Evolutionary conservation across 1,140 invertebrate genomes (phyloP), one percentile per base, ranked within the genome.

Genomic region (Neocloeon triangulifer): DNA sequence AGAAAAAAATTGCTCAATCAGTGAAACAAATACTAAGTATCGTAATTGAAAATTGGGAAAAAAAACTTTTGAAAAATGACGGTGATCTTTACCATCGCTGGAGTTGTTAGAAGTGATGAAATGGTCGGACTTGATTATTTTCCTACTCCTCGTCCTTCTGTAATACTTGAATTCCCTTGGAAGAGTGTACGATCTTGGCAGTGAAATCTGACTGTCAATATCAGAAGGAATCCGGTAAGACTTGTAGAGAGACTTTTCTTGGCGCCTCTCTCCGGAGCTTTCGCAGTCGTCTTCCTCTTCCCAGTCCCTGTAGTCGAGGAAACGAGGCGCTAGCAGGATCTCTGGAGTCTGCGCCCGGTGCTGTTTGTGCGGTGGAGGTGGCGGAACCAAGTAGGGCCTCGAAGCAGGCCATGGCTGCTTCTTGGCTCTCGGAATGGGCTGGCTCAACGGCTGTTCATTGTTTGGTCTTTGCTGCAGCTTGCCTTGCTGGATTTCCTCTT

Each of bases 131-230:
- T 59, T 47, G 2, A 58, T 53, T 20, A 62, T 45, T 45, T 64
- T 66, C 39, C 52, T 51, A 23, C 51, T 48, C 35, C 52, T 58
- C 7, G 55, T 59, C 35, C 69, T 60, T 32, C 73, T 53, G 52
- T 75, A 76, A 52, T 80, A 81, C 41, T 76, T 75, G 49, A 81
- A 82, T 51, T 84, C 75, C 17, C 77, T 64, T 0, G 78, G 79
- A 9, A 85, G 51, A 1, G 79, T 84, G 45, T 82, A 82, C 15
- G 76, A 81, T 19, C 77, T 59, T 0, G 79, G 77, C 12, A 82
- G 48, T 1, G 76, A 80, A 30, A 82, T 62, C 51, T 71, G 73
- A 46, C 71, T 74, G 47, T 76, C 72, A 33, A 76, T 62, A 49
- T 76, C 73, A 12, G 69, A 73, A 22, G 66, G 62, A 19, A 63